Percentiles rank a stretch among this genome's conserved stretches.
Evolutionary conservation across 1,140 invertebrate species (phyloP).

Genomic region (Limonius californicus): DNA sequence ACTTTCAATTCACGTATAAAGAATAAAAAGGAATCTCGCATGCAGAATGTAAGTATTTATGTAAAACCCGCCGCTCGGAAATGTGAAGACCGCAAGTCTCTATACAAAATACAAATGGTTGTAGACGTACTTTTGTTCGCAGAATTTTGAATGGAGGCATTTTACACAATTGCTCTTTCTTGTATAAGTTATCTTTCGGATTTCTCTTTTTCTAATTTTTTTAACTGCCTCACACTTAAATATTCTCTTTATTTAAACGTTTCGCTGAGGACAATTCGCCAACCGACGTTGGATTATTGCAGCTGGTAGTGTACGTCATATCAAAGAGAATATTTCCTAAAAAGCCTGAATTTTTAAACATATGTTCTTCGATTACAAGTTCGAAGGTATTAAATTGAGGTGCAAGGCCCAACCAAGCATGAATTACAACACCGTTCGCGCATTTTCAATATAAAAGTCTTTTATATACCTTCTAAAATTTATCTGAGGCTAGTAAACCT

Average conservation of each 20-base stretch:
- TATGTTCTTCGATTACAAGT: too few relatives aligned
- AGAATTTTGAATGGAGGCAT: constrained; percentile 10
- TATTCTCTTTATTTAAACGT: too few relatives aligned
- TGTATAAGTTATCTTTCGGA: not conserved
- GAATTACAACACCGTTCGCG: constrained; percentile 6
- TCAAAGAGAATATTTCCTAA: too few relatives aligned
- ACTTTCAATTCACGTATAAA: constrained; percentile 22
- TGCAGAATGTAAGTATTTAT: constrained; percentile 17
- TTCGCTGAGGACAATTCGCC: too few relatives aligned
- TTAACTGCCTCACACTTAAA: too few relatives aligned
- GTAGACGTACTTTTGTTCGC: constrained; percentile 12
- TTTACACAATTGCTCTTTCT: constrained; percentile 10
- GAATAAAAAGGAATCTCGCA: constrained; percentile 22
- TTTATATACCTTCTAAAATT: constrained; percentile 13
- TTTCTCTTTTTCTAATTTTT: not conserved
- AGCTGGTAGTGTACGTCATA: too few relatives aligned
- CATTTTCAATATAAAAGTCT: constrained; percentile 20
- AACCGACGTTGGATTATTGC: too few relatives aligned
- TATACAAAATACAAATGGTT: constrained; percentile 16
- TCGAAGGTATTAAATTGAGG: not conserved
- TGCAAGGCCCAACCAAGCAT: not conserved
- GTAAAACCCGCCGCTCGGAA: constrained; percentile 15
- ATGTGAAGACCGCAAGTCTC: constrained; percentile 17
- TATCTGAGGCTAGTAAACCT: not conserved
- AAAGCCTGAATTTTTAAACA: too few relatives aligned